Evolutionary conservation across 1,140 invertebrate species (phyloP), one percentile per base, ranked within the genome.

Genomic region (Platorchestia sp.): DNA sequence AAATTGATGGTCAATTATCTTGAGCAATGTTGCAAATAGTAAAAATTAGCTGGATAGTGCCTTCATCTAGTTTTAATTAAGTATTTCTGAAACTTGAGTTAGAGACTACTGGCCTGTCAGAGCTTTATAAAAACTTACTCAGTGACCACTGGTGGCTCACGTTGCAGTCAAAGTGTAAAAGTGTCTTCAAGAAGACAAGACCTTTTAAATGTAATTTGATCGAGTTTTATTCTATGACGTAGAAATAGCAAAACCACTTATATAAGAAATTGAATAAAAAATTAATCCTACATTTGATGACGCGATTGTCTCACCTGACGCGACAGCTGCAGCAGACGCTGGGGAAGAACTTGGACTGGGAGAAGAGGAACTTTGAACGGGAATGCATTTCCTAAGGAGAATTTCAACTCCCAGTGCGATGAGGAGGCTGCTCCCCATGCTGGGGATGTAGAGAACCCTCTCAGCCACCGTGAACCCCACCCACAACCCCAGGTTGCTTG

Each of bases 371-470:
- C 10, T 16, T 42, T 89, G 43, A 44, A 14, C 22, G 45, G 91
- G 44, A 44, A 45, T 40, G 45, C 40, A 93, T 93, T 93, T 93
- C 40, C 45, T 89, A n/a, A 95, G 5, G 98, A 98, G 86, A 36
- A 42, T 59, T 95, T 96, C 95, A 86, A 51, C 95, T 44, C 96
- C 96, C 0, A 99, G 97, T 41, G 98, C 99, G 40, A 99, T 97
- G 86, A 99, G 97, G 96, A 99, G 97, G 97, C 99, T 99, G 97
- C 98, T 99, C 53, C 99, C 99, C 96, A 99, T 98, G 97, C 99
- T 99, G 75, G 96, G 96, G 75, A 96, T 87, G 93, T 96, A 96
- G 3, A 97, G 95, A 42, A 97, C 96, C 95, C 96, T 95, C 96
- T 96, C 96, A 0, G 96, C 96, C 41, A 96, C 95, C 41, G 96